A percentile compares a stretch with the other conserved stretches of the same genome.
phyloP scores from a whole-genome alignment of 2,113 vertebrate genomes.

The Illadopsis cleaveri region DNA sequence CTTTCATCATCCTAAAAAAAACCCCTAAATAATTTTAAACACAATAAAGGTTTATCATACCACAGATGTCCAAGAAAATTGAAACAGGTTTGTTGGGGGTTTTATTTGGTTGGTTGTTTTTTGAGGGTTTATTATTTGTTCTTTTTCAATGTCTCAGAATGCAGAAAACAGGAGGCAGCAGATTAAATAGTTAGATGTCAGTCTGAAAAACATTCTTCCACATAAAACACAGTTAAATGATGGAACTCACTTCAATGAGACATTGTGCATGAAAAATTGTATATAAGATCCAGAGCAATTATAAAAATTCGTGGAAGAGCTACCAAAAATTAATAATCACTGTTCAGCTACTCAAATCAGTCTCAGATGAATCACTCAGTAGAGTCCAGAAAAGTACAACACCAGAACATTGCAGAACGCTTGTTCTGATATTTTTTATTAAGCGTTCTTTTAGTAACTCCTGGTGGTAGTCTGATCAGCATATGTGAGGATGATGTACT shows the following conservation, averaged over 20 bases:
- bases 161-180: neutral
- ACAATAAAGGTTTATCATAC: neutral
- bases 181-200: neutral
- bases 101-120: rapidly evolving
- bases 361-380: neutral
- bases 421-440: neutral
- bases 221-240: neutral
- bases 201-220: neutral
- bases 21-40: neutral
- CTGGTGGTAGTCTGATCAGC: neutral
- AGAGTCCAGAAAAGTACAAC: neutral
- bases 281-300: neutral
- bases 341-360: neutral
- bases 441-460: neutral
- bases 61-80: neutral
- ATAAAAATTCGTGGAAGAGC: neutral
- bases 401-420: neutral
- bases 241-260: neutral
- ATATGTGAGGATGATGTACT: neutral
- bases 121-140: neutral
- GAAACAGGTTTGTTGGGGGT: neutral
- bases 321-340: neutral
- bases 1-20: neutral
- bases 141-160: neutral
- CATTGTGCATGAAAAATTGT: neutral